Percentiles rank a stretch among this genome's conserved stretches.
phyloP scores from a whole-genome alignment of 1,140 invertebrate genomes.

The Antheraea mylitta region DNA sequence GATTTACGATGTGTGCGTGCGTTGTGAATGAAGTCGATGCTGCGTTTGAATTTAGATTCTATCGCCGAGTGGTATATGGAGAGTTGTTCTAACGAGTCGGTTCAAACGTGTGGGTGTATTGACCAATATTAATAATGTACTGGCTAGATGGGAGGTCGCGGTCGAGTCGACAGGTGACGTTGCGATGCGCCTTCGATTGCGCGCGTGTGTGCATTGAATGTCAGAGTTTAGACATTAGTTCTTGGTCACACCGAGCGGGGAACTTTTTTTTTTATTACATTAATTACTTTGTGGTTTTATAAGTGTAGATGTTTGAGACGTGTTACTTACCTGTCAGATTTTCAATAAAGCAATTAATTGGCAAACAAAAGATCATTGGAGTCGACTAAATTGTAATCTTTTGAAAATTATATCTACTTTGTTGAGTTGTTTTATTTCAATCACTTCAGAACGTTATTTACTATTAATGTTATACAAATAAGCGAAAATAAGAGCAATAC shows the following conservation, averaged over 20 bases:
- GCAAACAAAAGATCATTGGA: no score
- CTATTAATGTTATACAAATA: no score
- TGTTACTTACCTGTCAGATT: no score
- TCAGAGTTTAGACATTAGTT: slow-evolving; percentile 57
- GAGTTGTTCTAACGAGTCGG: slow-evolving; percentile 23
- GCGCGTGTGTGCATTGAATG: slow-evolving; percentile 51
- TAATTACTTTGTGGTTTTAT: no score
- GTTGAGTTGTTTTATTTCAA: no score
- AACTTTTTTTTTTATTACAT: background rate
- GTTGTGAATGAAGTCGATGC: slow-evolving; percentile 33
- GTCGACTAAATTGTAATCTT: no score
- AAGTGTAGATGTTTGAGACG: no score
- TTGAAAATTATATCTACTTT: background rate
- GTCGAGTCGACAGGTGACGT: slow-evolving; percentile 59
- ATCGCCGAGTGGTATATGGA: slow-evolving; percentile 28
- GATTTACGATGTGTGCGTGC: slow-evolving; percentile 44
- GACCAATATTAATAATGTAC: slow-evolving; percentile 67
- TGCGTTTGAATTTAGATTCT: slow-evolving; percentile 36
- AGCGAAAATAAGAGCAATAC: no score
- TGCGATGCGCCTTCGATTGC: slow-evolving; percentile 47
- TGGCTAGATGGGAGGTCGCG: slow-evolving; percentile 54
- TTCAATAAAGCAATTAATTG: no score
- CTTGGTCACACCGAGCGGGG: slow-evolving; percentile 21
- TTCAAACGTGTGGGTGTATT: slow-evolving; percentile 47
- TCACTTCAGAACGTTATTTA: no score